Evolutionary conservation across 2,888 invertebrate species (phyloP).

Genomic region (Allygus modestus): DNA sequence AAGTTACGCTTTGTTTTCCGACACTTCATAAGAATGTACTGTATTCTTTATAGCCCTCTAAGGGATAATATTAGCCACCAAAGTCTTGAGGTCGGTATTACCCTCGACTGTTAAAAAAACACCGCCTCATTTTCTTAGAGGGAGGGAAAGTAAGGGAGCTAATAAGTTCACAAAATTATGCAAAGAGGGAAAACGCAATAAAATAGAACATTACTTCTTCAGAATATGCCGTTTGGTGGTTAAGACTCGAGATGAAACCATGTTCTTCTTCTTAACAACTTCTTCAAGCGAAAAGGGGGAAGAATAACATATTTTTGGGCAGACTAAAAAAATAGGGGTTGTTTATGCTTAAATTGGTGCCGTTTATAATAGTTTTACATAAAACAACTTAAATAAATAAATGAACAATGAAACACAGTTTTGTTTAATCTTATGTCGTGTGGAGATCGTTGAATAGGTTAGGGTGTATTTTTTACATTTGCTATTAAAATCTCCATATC

Average conservation of each 20-base stretch:
- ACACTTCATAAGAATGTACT: neutral
- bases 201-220: conserved; percentile 38
- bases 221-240: conserved; percentile 25
- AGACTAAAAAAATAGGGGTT: no score
- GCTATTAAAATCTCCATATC: no score
- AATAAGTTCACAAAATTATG: conserved; percentile 39
- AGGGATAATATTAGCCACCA: neutral
- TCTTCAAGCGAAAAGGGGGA: conserved; percentile 11
- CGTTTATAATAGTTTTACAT: no score
- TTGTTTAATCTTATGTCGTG: no score
- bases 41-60: neutral
- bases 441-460: no score
- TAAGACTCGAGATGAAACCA: conserved; percentile 31
- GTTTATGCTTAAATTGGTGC: no score
- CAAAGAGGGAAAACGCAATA: conserved; percentile 35
- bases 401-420: no score
- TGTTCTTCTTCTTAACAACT: conserved; percentile 7
- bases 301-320: no score
- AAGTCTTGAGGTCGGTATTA: neutral
- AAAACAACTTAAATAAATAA: no score
- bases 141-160: neutral
- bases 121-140: neutral
- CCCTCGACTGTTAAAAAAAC: neutral
- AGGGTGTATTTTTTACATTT: no score
- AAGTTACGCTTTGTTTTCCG: no score